Evolutionary conservation across 2,797 vertebrate species (phyloP).

Genomic region (Anguilla anguilla): DNA sequence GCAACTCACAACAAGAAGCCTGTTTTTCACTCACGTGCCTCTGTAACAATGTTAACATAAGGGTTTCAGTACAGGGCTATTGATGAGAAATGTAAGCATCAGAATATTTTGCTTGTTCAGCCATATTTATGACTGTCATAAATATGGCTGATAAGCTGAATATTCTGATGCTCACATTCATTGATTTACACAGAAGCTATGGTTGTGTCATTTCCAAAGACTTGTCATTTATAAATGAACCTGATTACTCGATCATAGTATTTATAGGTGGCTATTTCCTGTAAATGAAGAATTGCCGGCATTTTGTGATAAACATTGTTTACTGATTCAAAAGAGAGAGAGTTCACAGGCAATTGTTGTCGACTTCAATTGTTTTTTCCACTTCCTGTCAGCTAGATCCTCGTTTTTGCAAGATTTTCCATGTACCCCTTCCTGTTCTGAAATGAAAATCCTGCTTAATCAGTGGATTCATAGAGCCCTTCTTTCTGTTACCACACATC

Average conservation of each 20-base stretch:
- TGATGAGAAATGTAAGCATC: neutral
- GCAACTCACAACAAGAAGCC: neutral
- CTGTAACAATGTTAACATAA: neutral
- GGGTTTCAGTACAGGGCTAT: neutral
- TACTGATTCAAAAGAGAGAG: neutral
- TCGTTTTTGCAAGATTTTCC: neutral
- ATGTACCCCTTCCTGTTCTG: constrained; percentile 7
- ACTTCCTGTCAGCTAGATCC: neutral
- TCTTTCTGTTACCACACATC: neutral
- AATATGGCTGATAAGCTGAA: neutral
- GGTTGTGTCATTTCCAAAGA: neutral
- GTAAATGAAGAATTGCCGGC: neutral
- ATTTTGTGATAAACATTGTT: neutral
- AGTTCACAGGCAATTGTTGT: neutral
- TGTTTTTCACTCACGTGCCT: neutral
- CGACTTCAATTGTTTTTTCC: neutral
- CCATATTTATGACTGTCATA: neutral
- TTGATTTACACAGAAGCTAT: neutral
- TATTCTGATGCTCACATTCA: neutral
- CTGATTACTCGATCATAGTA: neutral
- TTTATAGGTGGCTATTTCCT: neutral
- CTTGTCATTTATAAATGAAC: neutral
- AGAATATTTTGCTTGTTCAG: neutral
- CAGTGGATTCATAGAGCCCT: neutral
- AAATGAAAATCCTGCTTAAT: neutral